phyloP scores from a whole-genome alignment of 2,888 invertebrate genomes.

The Sarcophaga rosellei region DNA sequence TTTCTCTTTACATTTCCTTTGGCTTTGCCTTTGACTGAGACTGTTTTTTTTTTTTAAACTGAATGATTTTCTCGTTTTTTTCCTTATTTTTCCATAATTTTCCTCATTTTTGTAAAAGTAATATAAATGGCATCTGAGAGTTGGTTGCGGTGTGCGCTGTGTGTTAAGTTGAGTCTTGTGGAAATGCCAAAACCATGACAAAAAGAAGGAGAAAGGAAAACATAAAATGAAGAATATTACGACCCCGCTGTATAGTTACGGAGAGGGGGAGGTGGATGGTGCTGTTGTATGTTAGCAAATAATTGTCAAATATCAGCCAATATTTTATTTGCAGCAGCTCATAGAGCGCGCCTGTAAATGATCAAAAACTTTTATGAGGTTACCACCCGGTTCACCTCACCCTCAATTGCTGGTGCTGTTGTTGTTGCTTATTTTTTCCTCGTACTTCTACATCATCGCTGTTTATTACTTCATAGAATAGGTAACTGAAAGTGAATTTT shows the following conservation, averaged over 20 bases:
- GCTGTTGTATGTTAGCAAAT: slow-evolving; percentile 2
- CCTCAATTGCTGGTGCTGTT: background rate
- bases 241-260: background rate
- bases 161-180: background rate
- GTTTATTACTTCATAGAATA: background rate
- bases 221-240: background rate
- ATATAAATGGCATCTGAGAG: slow-evolving; percentile 38
- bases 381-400: slow-evolving; percentile 36
- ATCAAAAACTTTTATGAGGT: slow-evolving; percentile 45
- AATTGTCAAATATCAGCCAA: slow-evolving; percentile 63
- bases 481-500: slow-evolving; percentile 51
- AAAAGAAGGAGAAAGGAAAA: background rate
- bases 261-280: background rate
- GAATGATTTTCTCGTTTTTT: background rate
- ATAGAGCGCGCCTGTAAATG: slow-evolving; percentile 28
- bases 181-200: background rate
- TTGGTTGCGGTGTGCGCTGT: slow-evolving; percentile 14
- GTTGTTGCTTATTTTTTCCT: background rate
- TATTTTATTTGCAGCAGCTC: slow-evolving; percentile 42
- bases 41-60: background rate
- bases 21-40: too few relatives aligned
- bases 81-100: slow-evolving; percentile 32
- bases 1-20: background rate
- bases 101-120: too few relatives aligned
- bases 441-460: slow-evolving; percentile 2